These are phyloP conservation scores for Oreochromis niloticus DNA, from an alignment of 2,113 vertebrate genomes.

Conservation along the genomic window DNA sequence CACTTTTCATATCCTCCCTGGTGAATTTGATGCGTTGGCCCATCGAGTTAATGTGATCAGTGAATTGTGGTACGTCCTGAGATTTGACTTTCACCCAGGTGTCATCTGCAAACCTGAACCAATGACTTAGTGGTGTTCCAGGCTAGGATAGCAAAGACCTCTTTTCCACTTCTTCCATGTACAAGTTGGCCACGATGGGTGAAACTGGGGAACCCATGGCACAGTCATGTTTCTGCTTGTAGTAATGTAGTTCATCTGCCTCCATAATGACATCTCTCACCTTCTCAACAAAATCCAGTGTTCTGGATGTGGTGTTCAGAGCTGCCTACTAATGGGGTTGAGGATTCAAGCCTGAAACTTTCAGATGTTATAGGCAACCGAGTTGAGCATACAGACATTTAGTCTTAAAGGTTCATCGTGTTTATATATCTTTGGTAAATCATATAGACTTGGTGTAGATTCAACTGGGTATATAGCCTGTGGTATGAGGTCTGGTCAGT, in stretches of 20 bases:
- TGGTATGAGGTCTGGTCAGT: neutral
- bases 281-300: neutral
- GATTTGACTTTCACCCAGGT: neutral
- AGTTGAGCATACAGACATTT: neutral
- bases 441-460: neutral
- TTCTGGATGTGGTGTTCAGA: neutral
- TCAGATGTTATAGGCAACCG: accelerated
- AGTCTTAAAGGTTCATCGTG: neutral
- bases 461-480: neutral
- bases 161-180: neutral
- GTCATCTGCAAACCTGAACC: neutral
- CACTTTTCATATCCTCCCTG: neutral
- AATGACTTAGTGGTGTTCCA: neutral
- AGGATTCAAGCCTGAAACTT: neutral
- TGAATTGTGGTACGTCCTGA: neutral
- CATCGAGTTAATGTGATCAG: neutral
- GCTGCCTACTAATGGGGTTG: neutral
- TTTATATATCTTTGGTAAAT: neutral
- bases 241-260: neutral
- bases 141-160: neutral
- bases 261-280: neutral
- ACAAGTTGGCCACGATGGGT: accelerated
- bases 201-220: neutral
- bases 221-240: accelerated
- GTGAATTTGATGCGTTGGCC: neutral